phyloP scores from a whole-genome alignment of 2,797 vertebrate species.

The Crenichthys baileyi region DNA sequence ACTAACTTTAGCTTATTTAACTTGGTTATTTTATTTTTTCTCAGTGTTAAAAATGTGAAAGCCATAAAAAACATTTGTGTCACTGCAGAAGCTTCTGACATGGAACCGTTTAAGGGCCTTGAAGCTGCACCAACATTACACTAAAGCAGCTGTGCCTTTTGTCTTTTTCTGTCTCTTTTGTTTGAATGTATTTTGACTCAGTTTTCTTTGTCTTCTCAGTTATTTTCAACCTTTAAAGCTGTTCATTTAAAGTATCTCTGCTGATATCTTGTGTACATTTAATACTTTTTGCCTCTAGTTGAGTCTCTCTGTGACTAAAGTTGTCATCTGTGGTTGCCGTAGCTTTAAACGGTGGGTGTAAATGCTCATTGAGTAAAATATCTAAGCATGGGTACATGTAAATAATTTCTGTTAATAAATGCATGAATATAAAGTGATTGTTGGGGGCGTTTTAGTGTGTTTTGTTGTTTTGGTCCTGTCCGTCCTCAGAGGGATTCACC shows the following conservation, averaged over 20 bases:
- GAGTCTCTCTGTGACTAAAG: neutral
- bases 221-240: neutral
- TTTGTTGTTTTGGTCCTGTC: neutral
- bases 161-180: neutral
- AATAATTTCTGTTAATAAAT: slow-evolving; percentile 19
- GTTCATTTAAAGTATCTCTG: neutral
- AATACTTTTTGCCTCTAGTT: neutral
- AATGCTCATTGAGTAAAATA: slow-evolving; percentile 7
- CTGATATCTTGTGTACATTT: neutral
- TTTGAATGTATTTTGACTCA: neutral
- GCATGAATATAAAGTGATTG: slow-evolving; percentile 19
- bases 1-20: neutral
- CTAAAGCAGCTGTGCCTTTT: neutral
- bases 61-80: neutral
- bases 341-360: neutral
- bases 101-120: neutral
- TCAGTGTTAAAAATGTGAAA: neutral
- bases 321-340: neutral
- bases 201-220: neutral
- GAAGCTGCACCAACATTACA: neutral
- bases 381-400: slow-evolving; percentile 20
- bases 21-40: neutral
- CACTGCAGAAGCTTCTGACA: neutral
- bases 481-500: slow-evolving; percentile 38
- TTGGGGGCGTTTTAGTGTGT: slow-evolving; percentile 10